These are phyloP conservation scores for Spinus olivaceus DNA, from an alignment of 2,797 vertebrate species.

Conservation along the genomic window DNA sequence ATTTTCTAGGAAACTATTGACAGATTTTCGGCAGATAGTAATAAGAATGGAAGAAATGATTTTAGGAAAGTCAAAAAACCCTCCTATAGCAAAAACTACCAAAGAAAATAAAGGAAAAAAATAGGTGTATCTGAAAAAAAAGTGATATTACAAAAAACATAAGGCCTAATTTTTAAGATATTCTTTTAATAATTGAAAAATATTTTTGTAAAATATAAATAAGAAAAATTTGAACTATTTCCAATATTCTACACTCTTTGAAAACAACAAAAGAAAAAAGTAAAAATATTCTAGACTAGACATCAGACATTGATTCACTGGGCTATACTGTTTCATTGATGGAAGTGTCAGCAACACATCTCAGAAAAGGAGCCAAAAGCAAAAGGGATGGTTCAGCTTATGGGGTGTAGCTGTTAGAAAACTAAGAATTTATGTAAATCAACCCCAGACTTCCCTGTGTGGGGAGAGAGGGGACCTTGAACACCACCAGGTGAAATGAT, in stretches of 20 bases:
- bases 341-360: background rate
- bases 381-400: background rate
- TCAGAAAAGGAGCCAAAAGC: background rate
- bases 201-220: background rate
- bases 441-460: background rate
- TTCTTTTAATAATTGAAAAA: background rate
- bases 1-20: background rate
- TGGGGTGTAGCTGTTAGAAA: slow-evolving; percentile 17
- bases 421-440: slow-evolving; percentile 30
- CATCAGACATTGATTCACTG: background rate
- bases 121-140: background rate
- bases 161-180: background rate
- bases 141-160: background rate
- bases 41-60: background rate
- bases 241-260: background rate
- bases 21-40: background rate
- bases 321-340: background rate
- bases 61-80: background rate
- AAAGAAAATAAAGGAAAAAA: background rate
- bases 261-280: background rate
- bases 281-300: background rate
- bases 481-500: background rate
- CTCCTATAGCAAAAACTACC: background rate
- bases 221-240: rapidly evolving
- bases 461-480: background rate